phyloP scores from a whole-genome alignment of 2,888 invertebrate genomes.

The Xanthorhoe designata region DNA sequence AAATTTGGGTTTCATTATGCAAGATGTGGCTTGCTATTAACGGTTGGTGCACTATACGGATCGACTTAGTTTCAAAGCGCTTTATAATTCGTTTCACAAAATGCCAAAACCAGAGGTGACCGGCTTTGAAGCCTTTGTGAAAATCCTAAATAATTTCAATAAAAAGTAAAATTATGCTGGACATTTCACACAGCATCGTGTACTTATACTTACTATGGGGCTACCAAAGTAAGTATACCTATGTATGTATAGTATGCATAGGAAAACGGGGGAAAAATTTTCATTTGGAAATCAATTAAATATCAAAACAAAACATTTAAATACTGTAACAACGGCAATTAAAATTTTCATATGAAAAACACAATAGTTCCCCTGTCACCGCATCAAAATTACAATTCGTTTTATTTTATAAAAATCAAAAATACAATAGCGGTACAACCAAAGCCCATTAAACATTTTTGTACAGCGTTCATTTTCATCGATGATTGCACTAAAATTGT shows the following conservation, averaged over 20 bases:
- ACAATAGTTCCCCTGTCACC: background rate
- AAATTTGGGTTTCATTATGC: conserved; percentile 20
- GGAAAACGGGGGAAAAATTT: background rate
- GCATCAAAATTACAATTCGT: background rate
- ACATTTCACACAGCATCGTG: too few species aligned
- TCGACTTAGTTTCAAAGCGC: too few species aligned
- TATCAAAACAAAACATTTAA: background rate
- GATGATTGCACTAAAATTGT: conserved; percentile 28
- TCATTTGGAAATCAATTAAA: background rate
- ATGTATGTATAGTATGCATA: too few species aligned
- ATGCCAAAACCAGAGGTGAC: too few species aligned
- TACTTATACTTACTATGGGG: too few species aligned
- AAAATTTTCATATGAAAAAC: background rate
- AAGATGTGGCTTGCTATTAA: background rate
- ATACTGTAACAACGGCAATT: background rate
- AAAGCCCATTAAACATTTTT: conserved; percentile 9
- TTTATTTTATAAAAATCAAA: background rate
- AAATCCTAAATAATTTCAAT: too few species aligned
- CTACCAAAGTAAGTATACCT: too few species aligned
- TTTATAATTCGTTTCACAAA: too few species aligned
- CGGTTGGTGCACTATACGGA: background rate
- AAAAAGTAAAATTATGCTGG: too few species aligned
- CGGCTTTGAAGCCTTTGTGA: too few species aligned
- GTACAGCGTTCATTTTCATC: conserved; percentile 1
- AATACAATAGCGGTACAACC: conserved; percentile 1